These are phyloP conservation scores for Papilio machaon DNA, from an alignment of 1,140 invertebrate species.

Conservation along the genomic window DNA sequence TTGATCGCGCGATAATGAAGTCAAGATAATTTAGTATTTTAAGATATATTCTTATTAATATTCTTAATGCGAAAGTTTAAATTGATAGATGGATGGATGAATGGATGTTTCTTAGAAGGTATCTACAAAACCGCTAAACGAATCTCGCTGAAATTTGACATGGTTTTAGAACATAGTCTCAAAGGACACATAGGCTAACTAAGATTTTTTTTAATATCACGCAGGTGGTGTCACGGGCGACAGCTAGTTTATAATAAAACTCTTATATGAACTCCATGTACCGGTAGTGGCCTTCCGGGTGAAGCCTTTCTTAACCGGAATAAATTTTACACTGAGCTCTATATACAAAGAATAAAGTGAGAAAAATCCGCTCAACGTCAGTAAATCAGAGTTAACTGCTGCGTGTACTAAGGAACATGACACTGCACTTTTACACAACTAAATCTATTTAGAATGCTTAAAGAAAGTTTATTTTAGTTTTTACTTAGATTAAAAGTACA, in stretches of 20 bases:
- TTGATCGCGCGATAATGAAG: too few relatives aligned
- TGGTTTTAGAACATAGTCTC: too few relatives aligned
- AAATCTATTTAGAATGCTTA: conserved; percentile 24
- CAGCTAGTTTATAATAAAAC: background rate
- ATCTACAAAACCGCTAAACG: too few relatives aligned
- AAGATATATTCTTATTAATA: too few relatives aligned
- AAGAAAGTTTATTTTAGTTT: background rate
- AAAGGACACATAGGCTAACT: too few relatives aligned
- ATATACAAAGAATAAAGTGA: conserved; percentile 13
- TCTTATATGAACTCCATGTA: background rate
- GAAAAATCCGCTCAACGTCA: conserved; percentile 18
- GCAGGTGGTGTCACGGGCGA: too few relatives aligned
- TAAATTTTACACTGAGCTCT: background rate
- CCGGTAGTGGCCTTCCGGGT: background rate
- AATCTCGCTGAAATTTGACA: too few relatives aligned
- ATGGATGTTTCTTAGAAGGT: too few relatives aligned
- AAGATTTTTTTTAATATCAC: too few relatives aligned
- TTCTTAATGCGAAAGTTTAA: too few relatives aligned
- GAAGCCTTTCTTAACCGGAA: background rate
- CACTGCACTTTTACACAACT: conserved; percentile 23
- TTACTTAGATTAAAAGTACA: background rate
- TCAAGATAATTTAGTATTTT: too few relatives aligned
- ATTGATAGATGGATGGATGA: too few relatives aligned
- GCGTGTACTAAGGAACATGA: conserved; percentile 23
- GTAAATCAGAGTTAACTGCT: conserved; percentile 23